phyloP scores from a whole-genome alignment of 1,140 invertebrate genomes.

The Dolichoris vasculosae region DNA sequence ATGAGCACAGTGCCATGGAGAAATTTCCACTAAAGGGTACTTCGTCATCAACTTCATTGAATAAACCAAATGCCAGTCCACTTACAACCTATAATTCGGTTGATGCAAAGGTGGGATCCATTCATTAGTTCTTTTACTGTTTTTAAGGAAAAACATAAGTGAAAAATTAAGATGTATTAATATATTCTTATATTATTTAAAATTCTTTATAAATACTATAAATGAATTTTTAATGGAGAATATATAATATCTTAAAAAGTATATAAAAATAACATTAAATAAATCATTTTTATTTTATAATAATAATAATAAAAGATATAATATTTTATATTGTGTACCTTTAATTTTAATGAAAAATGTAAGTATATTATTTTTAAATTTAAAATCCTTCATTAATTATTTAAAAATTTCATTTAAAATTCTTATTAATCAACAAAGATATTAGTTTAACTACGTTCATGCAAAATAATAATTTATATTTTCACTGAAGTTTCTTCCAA shows the following conservation, averaged over 20 bases:
- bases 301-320: not conserved
- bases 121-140: constrained; percentile 50
- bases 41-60: constrained; percentile 65
- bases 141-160: constrained; percentile 33
- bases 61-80: constrained; percentile 64
- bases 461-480: not conserved
- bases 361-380: no score
- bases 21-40: constrained; percentile 74
- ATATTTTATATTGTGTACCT: not conserved
- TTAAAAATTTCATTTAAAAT: not conserved
- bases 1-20: constrained; percentile 69
- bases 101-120: constrained; percentile 71
- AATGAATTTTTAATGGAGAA: not conserved
- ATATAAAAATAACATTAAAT: not conserved
- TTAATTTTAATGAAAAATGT: not conserved
- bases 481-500: constrained; percentile 13
- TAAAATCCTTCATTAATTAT: no score
- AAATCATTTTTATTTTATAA: no score
- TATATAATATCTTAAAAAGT: not conserved
- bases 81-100: constrained; percentile 71
- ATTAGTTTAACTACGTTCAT: not conserved
- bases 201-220: not conserved
- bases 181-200: not conserved
- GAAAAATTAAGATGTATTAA: constrained; percentile 13
- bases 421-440: not conserved